These are phyloP conservation scores for Drosophila pegasa DNA, from an alignment of 2,888 invertebrate species.

Conservation along the genomic window DNA sequence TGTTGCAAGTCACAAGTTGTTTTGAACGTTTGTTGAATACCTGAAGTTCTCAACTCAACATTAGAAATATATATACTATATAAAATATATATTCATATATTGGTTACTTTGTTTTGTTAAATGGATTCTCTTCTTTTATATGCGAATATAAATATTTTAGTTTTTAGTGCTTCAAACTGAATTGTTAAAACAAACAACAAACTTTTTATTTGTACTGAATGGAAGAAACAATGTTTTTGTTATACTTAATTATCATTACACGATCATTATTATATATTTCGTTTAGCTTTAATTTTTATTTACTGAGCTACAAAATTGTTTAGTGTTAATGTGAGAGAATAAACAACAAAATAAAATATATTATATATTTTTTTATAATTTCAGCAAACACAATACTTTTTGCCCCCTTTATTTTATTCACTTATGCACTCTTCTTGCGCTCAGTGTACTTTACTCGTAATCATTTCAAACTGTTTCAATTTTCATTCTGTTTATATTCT, in stretches of 20 bases:
- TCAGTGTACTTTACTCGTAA: slow-evolving; percentile 45
- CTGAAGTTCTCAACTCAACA: slow-evolving; percentile 51
- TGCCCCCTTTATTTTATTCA: slow-evolving; percentile 17
- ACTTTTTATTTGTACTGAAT: slow-evolving; percentile 59
- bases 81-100: slow-evolving; percentile 34
- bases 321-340: slow-evolving; percentile 27
- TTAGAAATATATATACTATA: slow-evolving; percentile 34
- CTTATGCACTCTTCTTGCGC: slow-evolving; percentile 24
- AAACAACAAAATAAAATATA: slow-evolving; percentile 4
- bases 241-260: slow-evolving; percentile 42
- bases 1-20: slow-evolving; percentile 75
- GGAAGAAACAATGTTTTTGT: slow-evolving; percentile 51
- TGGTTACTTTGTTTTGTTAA: slow-evolving; percentile 73
- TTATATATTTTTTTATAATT: neutral
- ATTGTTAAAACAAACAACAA: slow-evolving; percentile 47
- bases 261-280: slow-evolving; percentile 32
- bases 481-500: slow-evolving; percentile 23
- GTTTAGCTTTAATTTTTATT: slow-evolving; percentile 48
- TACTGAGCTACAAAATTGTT: slow-evolving; percentile 39
- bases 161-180: slow-evolving; percentile 46
- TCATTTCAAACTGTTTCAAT: slow-evolving; percentile 44
- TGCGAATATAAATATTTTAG: slow-evolving; percentile 48
- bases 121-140: slow-evolving; percentile 65
- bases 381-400: neutral
- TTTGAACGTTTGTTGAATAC: slow-evolving; percentile 47